Evolutionary conservation across 2,888 invertebrate genomes (phyloP).

Genomic region (Taphrorychus bicolor): DNA sequence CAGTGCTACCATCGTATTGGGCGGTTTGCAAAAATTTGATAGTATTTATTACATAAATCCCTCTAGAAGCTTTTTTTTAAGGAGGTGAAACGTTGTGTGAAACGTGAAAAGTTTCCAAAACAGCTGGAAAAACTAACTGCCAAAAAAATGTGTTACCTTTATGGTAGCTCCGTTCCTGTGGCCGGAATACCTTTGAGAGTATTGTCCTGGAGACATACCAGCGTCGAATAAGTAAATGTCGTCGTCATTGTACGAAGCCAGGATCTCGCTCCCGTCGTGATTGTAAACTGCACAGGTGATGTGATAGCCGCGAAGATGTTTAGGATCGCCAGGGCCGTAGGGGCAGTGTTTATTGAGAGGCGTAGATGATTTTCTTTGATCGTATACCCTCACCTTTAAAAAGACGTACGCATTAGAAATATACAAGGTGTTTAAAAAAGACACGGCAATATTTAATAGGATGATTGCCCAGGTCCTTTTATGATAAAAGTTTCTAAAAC

Average conservation of each 20-base stretch:
- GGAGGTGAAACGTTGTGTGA: not conserved
- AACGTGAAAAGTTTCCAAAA: not conserved
- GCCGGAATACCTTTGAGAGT: constrained; percentile 65
- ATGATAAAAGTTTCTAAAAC: no score
- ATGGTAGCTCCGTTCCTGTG: constrained; percentile 77
- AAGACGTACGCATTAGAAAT: no score
- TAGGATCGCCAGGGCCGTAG: constrained; percentile 45
- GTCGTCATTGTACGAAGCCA: constrained; percentile 94
- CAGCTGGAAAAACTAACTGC: constrained; percentile 15
- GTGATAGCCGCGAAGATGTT: constrained; percentile 59
- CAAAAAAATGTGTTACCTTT: constrained; percentile 34
- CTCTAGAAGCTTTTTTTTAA: no score
- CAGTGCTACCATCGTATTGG: no score
- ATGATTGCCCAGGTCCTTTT: no score
- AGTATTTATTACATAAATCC: no score
- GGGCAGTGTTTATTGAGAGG: constrained; percentile 52
- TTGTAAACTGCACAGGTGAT: constrained; percentile 92
- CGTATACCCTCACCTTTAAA: constrained; percentile 30
- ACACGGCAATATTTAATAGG: no score
- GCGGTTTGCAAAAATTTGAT: no score
- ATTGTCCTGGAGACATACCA: constrained; percentile 61
- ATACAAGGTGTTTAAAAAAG: no score
- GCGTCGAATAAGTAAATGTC: constrained; percentile 89
- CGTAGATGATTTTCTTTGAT: constrained; percentile 54
- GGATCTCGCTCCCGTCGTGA: constrained; percentile 86